A percentile compares a stretch with the other conserved stretches of the same genome.
phyloP scores from a whole-genome alignment of 2,888 invertebrate species.

The Apodemia mormo region DNA sequence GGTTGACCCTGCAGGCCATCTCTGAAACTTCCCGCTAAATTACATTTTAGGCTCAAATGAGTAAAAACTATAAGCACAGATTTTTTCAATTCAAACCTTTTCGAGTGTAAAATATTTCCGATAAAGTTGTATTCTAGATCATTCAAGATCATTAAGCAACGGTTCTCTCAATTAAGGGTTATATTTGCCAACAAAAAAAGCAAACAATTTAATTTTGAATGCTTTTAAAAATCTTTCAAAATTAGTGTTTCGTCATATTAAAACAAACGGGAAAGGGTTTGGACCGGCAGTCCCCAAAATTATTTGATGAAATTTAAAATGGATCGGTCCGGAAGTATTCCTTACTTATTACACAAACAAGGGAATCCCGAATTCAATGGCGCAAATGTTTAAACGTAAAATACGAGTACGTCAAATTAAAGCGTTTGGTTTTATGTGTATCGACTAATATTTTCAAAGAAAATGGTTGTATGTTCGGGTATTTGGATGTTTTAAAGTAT shows the following conservation, averaged over 20 bases:
- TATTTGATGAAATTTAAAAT: constrained; percentile 12
- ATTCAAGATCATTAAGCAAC: too few species aligned
- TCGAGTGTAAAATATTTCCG: too few species aligned
- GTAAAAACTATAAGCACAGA: too few species aligned
- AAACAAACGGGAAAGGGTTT: background rate
- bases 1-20: too few species aligned
- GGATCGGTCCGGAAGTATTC: background rate
- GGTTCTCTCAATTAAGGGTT: too few species aligned
- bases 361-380: background rate
- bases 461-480: too few species aligned
- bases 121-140: too few species aligned
- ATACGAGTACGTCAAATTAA: background rate
- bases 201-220: background rate
- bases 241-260: background rate
- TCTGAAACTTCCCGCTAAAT: too few species aligned
- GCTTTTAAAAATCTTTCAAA: background rate
- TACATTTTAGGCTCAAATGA: too few species aligned
- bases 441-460: background rate
- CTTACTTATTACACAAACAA: constrained; percentile 7
- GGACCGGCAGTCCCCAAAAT: background rate
- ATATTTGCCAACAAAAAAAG: background rate
- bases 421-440: background rate
- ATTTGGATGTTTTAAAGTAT: too few species aligned
- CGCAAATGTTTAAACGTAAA: background rate
- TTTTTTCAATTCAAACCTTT: too few species aligned